A percentile compares a stretch with the other conserved stretches of the same genome.
phyloP scores from a whole-genome alignment of 2,797 vertebrate species.

The Neopelma chrysocephalum region DNA sequence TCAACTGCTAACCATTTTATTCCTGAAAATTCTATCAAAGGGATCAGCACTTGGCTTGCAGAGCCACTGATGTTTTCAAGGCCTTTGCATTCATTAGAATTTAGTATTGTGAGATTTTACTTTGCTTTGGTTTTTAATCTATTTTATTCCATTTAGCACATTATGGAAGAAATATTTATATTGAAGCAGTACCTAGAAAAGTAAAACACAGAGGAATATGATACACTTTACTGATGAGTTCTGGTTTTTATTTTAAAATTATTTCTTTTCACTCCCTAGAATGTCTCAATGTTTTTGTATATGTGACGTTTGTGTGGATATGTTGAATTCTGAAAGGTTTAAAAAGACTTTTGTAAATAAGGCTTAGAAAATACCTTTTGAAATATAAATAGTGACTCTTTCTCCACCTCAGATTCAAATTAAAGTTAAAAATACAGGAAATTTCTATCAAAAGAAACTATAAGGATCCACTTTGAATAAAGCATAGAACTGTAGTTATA shows the following conservation, averaged over 20 bases:
- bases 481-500: not conserved
- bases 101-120: slow-evolving; percentile 36
- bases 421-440: not conserved
- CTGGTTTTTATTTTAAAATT: not conserved
- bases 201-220: not conserved
- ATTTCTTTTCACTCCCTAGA: not conserved
- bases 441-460: not conserved
- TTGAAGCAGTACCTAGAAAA: slow-evolving; percentile 17
- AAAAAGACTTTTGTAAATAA: not conserved
- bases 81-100: slow-evolving; percentile 68
- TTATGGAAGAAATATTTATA: not conserved
- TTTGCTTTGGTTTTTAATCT: not conserved
- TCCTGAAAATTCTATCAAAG: slow-evolving; percentile 42
- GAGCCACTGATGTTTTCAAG: slow-evolving; percentile 55
- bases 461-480: not conserved
- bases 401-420: not conserved
- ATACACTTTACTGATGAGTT: not conserved
- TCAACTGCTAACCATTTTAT: slow-evolving; percentile 24
- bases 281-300: not conserved
- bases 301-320: not conserved
- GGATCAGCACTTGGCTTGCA: slow-evolving; percentile 34
- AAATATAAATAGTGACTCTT: not conserved
- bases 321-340: not conserved
- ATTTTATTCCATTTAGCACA: slow-evolving; percentile 20
- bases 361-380: not conserved